Percentiles rank a stretch among this genome's conserved stretches.
phyloP scores from a whole-genome alignment of 2,797 vertebrate genomes.

The Protonibea diacanthus region DNA sequence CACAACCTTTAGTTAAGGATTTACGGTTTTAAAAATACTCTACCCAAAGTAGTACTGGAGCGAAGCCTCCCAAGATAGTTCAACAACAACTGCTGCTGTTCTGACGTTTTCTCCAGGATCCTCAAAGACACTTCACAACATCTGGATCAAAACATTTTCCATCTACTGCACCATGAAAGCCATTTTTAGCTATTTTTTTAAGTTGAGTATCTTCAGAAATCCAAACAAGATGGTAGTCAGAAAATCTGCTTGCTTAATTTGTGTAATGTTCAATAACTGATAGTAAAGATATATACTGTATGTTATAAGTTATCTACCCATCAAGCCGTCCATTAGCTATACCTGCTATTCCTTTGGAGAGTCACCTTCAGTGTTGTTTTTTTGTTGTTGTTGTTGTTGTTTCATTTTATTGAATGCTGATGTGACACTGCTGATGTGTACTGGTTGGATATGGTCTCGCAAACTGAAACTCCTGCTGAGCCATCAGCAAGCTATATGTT shows the following conservation, averaged over 20 bases:
- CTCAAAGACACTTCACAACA: conserved; percentile 1
- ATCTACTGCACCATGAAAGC: neutral
- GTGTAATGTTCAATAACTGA: neutral
- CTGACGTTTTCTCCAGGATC: neutral
- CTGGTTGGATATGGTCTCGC: neutral
- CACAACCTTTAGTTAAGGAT: neutral
- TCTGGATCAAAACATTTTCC: neutral
- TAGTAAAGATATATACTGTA: neutral
- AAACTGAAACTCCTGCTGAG: neutral
- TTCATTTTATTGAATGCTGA: neutral
- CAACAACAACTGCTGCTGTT: neutral
- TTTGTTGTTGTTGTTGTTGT: neutral
- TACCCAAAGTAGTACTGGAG: neutral
- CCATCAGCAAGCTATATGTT: neutral
- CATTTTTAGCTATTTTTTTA: neutral
- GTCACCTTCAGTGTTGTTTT: neutral
- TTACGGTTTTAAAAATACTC: neutral
- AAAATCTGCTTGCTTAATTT: neutral
- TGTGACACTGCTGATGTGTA: neutral
- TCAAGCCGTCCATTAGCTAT: neutral
- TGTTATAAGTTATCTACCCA: neutral
- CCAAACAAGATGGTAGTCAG: neutral
- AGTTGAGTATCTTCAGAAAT: neutral
- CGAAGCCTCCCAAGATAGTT: neutral
- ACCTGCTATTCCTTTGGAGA: neutral